Conservation (phyloP, 2,113 vertebrate genomes). For the Centropristis striata region DNA sequence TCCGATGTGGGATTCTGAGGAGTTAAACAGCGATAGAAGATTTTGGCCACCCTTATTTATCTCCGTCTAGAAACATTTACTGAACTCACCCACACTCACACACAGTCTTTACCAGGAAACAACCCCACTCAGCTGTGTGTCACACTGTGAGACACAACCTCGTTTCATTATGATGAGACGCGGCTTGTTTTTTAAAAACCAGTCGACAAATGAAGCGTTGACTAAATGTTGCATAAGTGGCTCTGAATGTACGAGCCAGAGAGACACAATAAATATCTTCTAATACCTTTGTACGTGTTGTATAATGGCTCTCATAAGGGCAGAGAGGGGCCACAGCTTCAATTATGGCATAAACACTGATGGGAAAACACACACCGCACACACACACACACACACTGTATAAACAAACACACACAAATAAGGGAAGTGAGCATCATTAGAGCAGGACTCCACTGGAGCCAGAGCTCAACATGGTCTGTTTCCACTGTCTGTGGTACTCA, state of each 20-base stretch:
- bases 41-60: no score
- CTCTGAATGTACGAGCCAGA: conserved; percentile 4
- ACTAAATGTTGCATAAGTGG: conserved; percentile 16
- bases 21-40: no score
- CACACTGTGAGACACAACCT: conserved; percentile 16
- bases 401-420: conserved; percentile 42
- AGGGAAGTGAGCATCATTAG: conserved; percentile 71
- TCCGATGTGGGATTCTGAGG: no score
- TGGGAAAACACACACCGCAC: conserved; percentile 39
- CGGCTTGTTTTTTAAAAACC: conserved; percentile 13
- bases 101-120: not conserved
- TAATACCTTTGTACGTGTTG: conserved; percentile 6
- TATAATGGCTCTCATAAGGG: conserved; percentile 29
- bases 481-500: conserved; percentile 31
- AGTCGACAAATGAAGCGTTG: conserved; percentile 27
- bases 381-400: conserved; percentile 13
- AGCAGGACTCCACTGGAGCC: conserved; percentile 44
- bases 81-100: conserved; percentile 11
- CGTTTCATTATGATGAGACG: conserved; percentile 24
- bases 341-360: conserved; percentile 33
- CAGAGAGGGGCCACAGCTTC: conserved; percentile 20
- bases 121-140: conserved; percentile 5
- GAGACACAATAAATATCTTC: conserved; percentile 12
- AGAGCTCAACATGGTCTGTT: conserved; percentile 14
- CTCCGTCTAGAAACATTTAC: no score